Base-by-base conservation (phyloP, 2,888 invertebrate species). In the Agriopis aurantiaria region DNA sequence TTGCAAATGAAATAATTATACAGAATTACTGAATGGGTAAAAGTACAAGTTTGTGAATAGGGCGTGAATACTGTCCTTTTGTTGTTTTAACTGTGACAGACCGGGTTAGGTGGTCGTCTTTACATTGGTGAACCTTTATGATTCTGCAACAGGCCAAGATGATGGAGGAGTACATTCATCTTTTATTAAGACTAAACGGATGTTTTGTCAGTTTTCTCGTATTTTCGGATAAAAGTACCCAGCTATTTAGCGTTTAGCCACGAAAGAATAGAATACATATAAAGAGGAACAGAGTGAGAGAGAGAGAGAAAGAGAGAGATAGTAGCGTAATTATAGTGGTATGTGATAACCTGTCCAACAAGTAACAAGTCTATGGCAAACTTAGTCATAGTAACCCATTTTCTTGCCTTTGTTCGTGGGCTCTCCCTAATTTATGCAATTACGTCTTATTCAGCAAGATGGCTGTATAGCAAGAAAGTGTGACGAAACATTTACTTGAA, bases 371-470 rank as follows among this genome's bases (percentile, higher is more conserved):
- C 33, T 33, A 33, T 33, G 33, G 33, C 33, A 33, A 33, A 33
- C 33, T 3, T 33, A 33, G 33, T 33, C 33, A 33, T 62, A 43
- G 64, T 78, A 76, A 69, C 68, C 69, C 55, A 69, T 65, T 72
- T 69, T 66, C 68, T 71, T 67, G 66, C 33, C 33, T 87, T 87
- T 87, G 87, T 87, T 85, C 85, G 79, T 82, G 78, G 79, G 76
- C 81, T 76, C 73, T 77, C 79, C 77, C 79, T 86, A 88, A 87
- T 88, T 87, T 85, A 87, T 87, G 83, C 85, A 88, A 88, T 88
- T 86, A 88, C 80, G 77, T 75, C 79, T 56, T 80, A 33, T 81
- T 82, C 80, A 78, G 78, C 77, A 75, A 79, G 78, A 82, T 85
- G 83, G 82, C 84, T 80, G 74, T 77, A 78, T 82, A 83, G 83